Conservation (phyloP, 2,888 invertebrate species). For the Lycaena phlaeas region DNA sequence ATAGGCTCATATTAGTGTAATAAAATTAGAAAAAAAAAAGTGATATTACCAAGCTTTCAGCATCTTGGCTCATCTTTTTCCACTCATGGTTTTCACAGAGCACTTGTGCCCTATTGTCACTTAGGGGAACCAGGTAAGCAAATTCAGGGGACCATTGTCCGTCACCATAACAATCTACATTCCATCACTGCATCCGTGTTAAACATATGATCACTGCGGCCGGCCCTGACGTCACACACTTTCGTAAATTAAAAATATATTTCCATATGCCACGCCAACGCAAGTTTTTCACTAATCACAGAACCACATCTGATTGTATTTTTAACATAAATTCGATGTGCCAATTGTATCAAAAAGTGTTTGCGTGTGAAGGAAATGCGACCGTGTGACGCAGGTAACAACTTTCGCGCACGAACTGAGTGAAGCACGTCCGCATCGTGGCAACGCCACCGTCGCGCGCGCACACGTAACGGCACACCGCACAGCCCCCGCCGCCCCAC, state of each 20-base stretch:
- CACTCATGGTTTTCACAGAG: slow-evolving; percentile 73
- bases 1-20: background rate
- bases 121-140: slow-evolving; percentile 46
- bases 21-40: slow-evolving; percentile 22
- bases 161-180: slow-evolving; percentile 65
- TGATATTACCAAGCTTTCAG: slow-evolving; percentile 79
- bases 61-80: slow-evolving; percentile 81
- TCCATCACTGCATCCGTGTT: slow-evolving; percentile 72
- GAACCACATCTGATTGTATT: slow-evolving; percentile 29
- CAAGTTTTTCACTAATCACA: slow-evolving; percentile 24
- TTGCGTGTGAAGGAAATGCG: slow-evolving; percentile 58
- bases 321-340: slow-evolving; percentile 39
- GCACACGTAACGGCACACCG: slow-evolving; percentile 61
- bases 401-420: slow-evolving; percentile 73
- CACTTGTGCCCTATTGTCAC: slow-evolving; percentile 54
- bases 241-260: slow-evolving; percentile 58
- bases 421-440: slow-evolving; percentile 71
- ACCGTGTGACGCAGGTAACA: slow-evolving; percentile 64
- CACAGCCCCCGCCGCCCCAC: slow-evolving; percentile 40
- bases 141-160: slow-evolving; percentile 53
- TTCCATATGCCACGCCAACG: slow-evolving; percentile 20
- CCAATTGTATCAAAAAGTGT: slow-evolving; percentile 34
- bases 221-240: slow-evolving; percentile 69
- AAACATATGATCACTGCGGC: slow-evolving; percentile 67
- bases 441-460: slow-evolving; percentile 43